A percentile compares a stretch with the other conserved stretches of the same genome.
Evolutionary conservation across 1,140 invertebrate genomes (phyloP).

Genomic region (Hycleus cichorii): DNA sequence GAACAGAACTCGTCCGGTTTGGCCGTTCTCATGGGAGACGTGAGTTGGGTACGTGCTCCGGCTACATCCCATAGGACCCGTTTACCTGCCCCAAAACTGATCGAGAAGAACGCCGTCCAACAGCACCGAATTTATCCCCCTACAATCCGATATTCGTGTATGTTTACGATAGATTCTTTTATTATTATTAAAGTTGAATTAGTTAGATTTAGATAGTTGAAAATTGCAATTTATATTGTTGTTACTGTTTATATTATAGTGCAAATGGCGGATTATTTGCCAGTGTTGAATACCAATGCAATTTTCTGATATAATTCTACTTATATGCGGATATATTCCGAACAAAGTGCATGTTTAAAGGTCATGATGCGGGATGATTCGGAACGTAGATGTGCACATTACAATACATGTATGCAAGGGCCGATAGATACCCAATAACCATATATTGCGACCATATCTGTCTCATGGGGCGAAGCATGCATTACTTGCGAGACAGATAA

Average conservation of each 20-base stretch:
- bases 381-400: constrained; percentile 23
- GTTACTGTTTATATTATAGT: no score
- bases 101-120: constrained; percentile 30
- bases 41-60: constrained; percentile 39
- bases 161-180: no score
- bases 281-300: no score
- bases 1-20: constrained; percentile 15
- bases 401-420: constrained; percentile 25
- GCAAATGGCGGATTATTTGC: no score
- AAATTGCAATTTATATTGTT: no score
- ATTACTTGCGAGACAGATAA: constrained; percentile 32
- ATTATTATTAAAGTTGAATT: no score
- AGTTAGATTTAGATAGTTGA: no score
- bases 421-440: constrained; percentile 36
- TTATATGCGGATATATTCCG: not conserved
- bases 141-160: no score
- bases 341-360: constrained; percentile 6
- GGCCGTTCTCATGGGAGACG: constrained; percentile 29
- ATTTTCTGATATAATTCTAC: no score
- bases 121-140: not conserved
- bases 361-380: constrained; percentile 25
- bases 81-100: constrained; percentile 40
- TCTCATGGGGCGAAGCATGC: constrained; percentile 29
- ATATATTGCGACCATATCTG: constrained; percentile 35
- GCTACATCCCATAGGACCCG: constrained; percentile 29